Percentiles rank a stretch among this genome's conserved stretches.
Conservation (phyloP, 2,888 invertebrate species). For the Corythucha ciliata region DNA sequence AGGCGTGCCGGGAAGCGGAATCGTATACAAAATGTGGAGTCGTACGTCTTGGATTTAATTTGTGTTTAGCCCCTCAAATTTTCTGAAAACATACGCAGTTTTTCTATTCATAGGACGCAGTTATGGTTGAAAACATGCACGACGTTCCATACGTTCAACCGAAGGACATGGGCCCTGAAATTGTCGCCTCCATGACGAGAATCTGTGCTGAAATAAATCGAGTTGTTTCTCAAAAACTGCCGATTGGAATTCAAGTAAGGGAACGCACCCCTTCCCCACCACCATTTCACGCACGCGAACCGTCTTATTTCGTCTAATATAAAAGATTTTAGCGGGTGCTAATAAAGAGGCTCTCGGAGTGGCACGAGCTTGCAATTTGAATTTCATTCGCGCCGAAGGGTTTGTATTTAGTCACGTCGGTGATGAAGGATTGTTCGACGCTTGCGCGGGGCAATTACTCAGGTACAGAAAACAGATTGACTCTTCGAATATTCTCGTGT, state of each 20-base stretch:
- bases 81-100: background rate
- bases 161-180: constrained; percentile 54
- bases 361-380: constrained; percentile 56
- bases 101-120: constrained; percentile 49
- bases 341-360: constrained; percentile 67
- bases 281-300: background rate
- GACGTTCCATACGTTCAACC: constrained; percentile 61
- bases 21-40: constrained; percentile 50
- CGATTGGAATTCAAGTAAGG: constrained; percentile 54
- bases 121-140: constrained; percentile 71
- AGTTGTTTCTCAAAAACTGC: constrained; percentile 44
- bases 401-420: constrained; percentile 71
- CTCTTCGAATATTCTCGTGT: constrained; percentile 57
- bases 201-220: constrained; percentile 52
- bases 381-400: constrained; percentile 68
- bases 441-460: constrained; percentile 61
- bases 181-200: constrained; percentile 56
- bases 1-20: constrained; percentile 52
- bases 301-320: background rate
- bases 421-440: constrained; percentile 68
- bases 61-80: background rate
- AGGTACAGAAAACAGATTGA: constrained; percentile 58
- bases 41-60: constrained; percentile 42
- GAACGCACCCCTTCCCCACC: background rate
- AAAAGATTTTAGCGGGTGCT: constrained; percentile 61